Conservation (phyloP, 2,113 vertebrate species). For the Thermophis baileyi region DNA sequence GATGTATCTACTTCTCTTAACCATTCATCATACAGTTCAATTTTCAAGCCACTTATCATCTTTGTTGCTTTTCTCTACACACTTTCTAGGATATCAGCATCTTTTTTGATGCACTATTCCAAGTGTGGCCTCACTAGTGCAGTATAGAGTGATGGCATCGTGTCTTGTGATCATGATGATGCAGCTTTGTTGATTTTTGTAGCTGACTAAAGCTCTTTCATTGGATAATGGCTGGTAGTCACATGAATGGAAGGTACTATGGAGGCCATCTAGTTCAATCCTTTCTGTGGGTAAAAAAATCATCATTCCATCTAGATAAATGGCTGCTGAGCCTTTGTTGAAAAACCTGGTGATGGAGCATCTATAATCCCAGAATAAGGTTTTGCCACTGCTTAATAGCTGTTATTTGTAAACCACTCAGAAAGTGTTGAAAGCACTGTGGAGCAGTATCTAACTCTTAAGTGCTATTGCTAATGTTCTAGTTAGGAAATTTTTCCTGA, state of each 20-base stretch:
- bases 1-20: neutral
- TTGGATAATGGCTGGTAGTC: neutral
- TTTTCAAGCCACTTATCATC: neutral
- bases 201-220: neutral
- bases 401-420: neutral
- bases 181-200: neutral
- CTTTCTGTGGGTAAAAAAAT: too few relatives aligned
- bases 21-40: neutral
- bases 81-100: neutral
- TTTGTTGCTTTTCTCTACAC: neutral
- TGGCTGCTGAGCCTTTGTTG: neutral
- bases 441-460: neutral
- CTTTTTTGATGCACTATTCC: neutral
- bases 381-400: neutral
- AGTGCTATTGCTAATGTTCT: neutral
- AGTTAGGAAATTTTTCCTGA: neutral
- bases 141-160: neutral
- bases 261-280: neutral
- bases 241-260: neutral
- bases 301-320: neutral
- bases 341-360: neutral
- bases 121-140: neutral
- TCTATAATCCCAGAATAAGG: neutral
- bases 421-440: neutral
- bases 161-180: neutral